Evolutionary conservation across 2,797 vertebrate genomes (phyloP).

Genomic region (Peromyscus eremicus): DNA sequence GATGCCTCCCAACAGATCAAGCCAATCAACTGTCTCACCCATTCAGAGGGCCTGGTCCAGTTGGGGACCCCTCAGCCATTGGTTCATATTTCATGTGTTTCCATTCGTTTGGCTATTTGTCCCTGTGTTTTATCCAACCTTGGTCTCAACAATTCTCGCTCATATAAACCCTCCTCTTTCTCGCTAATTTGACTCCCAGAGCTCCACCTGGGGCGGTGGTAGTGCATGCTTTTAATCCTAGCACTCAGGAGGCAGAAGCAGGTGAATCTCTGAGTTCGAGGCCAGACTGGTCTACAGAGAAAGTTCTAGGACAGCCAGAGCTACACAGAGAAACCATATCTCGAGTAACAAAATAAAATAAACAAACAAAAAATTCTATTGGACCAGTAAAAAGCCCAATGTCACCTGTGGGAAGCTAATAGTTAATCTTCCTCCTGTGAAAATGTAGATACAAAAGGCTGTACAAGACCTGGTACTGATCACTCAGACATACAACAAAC

Average conservation of each 20-base stretch:
- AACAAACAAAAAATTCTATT: background rate
- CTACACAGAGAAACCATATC: background rate
- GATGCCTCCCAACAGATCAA: no score
- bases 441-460: background rate
- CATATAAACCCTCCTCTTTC: no score
- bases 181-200: no score
- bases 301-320: background rate
- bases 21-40: no score
- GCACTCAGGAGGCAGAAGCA: background rate
- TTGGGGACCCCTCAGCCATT: no score
- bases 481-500: background rate
- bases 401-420: background rate
- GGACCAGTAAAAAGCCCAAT: background rate
- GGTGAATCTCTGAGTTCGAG: background rate
- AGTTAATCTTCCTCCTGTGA: background rate
- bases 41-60: no score
- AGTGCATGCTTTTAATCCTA: background rate
- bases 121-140: no score
- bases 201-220: no score
- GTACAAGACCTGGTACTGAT: background rate
- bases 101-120: no score
- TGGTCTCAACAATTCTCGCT: no score
- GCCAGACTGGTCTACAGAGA: background rate
- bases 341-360: background rate
- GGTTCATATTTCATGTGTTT: no score